phyloP scores from a whole-genome alignment of 2,888 invertebrate species.

The Aphidius colemani region DNA sequence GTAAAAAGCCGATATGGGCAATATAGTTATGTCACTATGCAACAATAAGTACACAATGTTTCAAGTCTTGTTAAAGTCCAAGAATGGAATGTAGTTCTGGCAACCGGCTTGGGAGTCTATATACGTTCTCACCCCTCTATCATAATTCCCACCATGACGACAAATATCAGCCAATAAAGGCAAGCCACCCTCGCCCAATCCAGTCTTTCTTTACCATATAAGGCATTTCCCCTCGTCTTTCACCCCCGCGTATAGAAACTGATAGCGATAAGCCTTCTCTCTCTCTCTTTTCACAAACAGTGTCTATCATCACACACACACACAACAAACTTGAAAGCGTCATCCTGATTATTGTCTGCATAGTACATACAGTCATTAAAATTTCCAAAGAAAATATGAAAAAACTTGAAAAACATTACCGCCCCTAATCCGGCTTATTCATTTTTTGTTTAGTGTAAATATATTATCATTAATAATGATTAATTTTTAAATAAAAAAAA shows the following conservation, averaged over 20 bases:
- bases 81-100: slow-evolving; percentile 54
- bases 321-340: too few relatives aligned
- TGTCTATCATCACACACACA: too few relatives aligned
- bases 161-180: slow-evolving; percentile 52
- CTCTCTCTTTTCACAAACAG: slow-evolving; percentile 10
- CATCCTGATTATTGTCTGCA: too few relatives aligned
- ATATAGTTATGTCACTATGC: slow-evolving; percentile 3
- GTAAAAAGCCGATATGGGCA: too few relatives aligned
- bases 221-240: slow-evolving; percentile 60
- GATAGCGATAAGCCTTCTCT: slow-evolving; percentile 19
- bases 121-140: slow-evolving; percentile 44
- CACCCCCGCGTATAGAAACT: slow-evolving; percentile 17
- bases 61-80: slow-evolving; percentile 23
- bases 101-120: slow-evolving; percentile 52
- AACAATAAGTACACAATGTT: background rate
- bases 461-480: too few relatives aligned
- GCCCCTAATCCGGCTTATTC: too few relatives aligned
- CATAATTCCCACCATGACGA: slow-evolving; percentile 40
- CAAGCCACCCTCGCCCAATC: slow-evolving; percentile 66
- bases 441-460: too few relatives aligned
- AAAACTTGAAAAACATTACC: too few relatives aligned
- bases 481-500: too few relatives aligned
- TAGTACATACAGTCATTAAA: too few relatives aligned
- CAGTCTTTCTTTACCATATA: slow-evolving; percentile 78
- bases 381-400: too few relatives aligned